Conservation (phyloP, 2,113 vertebrate genomes). For the Myodes glareolus region DNA sequence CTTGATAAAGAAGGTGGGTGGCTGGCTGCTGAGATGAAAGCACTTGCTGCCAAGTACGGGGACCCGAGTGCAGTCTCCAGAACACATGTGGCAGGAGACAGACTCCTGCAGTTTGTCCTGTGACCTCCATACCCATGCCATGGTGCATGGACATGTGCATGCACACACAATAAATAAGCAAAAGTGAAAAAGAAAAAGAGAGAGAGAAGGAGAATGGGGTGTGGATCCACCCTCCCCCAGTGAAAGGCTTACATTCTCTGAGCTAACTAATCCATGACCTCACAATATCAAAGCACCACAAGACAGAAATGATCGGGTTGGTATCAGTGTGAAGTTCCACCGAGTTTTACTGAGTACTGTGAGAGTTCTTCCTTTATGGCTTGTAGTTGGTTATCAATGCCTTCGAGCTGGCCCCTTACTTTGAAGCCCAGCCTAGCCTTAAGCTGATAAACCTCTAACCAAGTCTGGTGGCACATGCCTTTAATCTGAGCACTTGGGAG, state of each 20-base stretch:
- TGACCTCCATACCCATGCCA: too few relatives aligned
- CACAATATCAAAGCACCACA: neutral
- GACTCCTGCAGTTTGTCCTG: neutral
- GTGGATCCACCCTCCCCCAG: neutral
- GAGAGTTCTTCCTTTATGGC: neutral
- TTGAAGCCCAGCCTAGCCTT: neutral
- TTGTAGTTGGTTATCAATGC: neutral
- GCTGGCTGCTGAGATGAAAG: neutral
- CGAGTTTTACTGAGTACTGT: neutral
- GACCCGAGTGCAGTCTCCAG: neutral
- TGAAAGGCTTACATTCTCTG: neutral
- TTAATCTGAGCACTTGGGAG: neutral
- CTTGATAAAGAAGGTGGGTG: neutral
- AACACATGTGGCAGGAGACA: neutral
- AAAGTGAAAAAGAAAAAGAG: neutral
- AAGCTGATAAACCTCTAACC: neutral
- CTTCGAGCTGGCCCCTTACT: neutral
- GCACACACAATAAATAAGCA: neutral
- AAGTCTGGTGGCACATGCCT: neutral
- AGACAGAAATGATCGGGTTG: neutral
- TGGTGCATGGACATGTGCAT: too few relatives aligned
- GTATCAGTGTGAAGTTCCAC: neutral
- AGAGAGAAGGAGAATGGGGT: neutral
- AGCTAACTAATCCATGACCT: neutral
- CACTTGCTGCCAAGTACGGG: neutral